Evolutionary conservation across 2,888 invertebrate genomes (phyloP).

Genomic region (Piscicola geometra): DNA sequence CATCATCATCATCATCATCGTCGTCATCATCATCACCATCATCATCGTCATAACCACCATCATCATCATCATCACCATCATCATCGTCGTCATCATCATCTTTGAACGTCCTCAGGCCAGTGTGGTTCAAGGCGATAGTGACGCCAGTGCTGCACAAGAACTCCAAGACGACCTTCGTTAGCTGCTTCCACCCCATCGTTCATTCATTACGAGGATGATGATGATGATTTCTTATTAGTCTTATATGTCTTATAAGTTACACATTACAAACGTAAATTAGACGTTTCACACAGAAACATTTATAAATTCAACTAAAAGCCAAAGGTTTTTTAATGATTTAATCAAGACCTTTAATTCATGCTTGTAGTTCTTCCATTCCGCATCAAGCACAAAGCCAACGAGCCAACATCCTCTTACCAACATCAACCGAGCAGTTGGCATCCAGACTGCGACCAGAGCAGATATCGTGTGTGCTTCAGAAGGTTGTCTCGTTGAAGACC

Average conservation of each 20-base stretch:
- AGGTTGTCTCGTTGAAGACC: slow-evolving; percentile 3
- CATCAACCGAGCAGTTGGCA: neutral
- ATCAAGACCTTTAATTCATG: neutral
- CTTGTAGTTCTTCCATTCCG: neutral
- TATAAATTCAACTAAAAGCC: neutral
- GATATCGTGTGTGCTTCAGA: slow-evolving; percentile 15
- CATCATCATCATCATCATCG: too few species aligned
- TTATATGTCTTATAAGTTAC: too few species aligned
- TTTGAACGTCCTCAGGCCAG: slow-evolving; percentile 20
- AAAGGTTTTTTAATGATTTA: neutral
- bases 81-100: too few species aligned
- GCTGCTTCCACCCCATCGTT: neutral
- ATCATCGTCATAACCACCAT: too few species aligned
- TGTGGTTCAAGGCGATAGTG: slow-evolving; percentile 14
- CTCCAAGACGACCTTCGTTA: slow-evolving; percentile 1
- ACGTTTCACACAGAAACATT: too few species aligned
- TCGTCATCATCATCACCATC: too few species aligned
- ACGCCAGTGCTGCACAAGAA: slow-evolving; percentile 11
- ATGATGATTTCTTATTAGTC: too few species aligned
- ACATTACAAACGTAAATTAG: too few species aligned
- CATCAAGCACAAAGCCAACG: too few species aligned
- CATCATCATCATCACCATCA: too few species aligned
- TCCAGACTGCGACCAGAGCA: slow-evolving; percentile 23
- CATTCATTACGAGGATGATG: too few species aligned
- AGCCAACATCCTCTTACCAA: too few species aligned